Percentiles rank a stretch among this genome's conserved stretches.
Conservation (phyloP, 2,113 vertebrate species). For the Urocolius indicus region DNA sequence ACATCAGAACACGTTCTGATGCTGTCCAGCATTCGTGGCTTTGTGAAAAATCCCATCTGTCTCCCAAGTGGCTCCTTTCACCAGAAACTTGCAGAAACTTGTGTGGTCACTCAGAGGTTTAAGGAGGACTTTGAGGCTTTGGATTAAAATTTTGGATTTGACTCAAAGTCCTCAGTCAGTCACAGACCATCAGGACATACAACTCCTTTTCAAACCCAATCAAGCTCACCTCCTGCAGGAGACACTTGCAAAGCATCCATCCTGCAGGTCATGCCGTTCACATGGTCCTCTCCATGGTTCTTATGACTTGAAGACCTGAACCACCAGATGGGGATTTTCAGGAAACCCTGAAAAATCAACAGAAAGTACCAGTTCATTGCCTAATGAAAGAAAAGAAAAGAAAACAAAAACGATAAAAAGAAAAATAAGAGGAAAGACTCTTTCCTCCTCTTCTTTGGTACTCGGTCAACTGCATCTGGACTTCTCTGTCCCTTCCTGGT, state of each 20-base stretch:
- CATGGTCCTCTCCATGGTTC: background rate
- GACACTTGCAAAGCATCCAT: constrained; percentile 41
- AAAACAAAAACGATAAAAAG: background rate
- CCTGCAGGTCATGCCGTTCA: constrained; percentile 47
- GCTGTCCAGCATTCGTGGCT: background rate
- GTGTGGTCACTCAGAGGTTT: background rate
- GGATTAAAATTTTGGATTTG: background rate
- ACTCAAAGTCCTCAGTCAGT: background rate
- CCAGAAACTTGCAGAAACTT: background rate
- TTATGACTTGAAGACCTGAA: constrained; percentile 41
- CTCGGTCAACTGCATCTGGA: background rate
- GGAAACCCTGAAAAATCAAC: constrained; percentile 80
- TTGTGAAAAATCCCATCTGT: background rate
- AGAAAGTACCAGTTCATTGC: background rate
- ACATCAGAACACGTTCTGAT: background rate
- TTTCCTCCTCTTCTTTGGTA: background rate
- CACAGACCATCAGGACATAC: too few relatives aligned
- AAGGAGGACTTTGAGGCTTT: background rate
- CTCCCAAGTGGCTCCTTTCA: background rate
- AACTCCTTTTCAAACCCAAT: background rate
- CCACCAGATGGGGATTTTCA: constrained; percentile 88
- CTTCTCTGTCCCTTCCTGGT: background rate
- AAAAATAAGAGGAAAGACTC: background rate
- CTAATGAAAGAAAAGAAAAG: background rate
- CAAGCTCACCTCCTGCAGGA: constrained; percentile 62